Evolutionary conservation across 53 echinoderm and acorn worm genomes (phyloP).

Genomic region (Echinometra lucunter): DNA sequence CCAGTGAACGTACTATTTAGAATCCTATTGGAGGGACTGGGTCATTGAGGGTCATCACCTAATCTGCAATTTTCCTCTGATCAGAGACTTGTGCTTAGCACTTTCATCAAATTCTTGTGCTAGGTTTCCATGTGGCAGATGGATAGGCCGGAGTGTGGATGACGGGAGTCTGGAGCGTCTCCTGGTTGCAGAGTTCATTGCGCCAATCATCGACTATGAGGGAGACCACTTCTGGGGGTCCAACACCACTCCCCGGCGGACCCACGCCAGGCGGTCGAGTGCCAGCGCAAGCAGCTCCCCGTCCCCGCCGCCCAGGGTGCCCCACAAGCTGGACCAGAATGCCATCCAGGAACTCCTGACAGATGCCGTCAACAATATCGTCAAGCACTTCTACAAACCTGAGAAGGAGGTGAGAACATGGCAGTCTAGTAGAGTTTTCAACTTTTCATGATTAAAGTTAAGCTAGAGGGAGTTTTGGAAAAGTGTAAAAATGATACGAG

Average conservation of each 20-base stretch:
- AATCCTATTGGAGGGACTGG: too few species aligned
- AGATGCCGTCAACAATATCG: constrained; percentile 98
- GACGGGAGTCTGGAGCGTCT: constrained; percentile 96
- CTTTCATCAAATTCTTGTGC: neutral
- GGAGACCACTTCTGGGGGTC: constrained; percentile 83
- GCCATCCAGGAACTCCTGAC: constrained; percentile 95
- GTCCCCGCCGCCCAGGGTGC: constrained; percentile 60
- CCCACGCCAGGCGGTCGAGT: constrained; percentile 57
- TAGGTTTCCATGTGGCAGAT: constrained; percentile 95
- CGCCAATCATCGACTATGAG: constrained; percentile 78
- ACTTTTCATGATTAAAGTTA: neutral
- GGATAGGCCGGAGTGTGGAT: constrained; percentile 95
- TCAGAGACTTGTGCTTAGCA: neutral
- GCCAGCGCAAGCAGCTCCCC: constrained; percentile 69
- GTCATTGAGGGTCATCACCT: neutral
- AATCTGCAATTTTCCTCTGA: neutral
- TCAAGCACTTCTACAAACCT: constrained; percentile 99
- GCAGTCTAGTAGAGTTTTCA: neutral
- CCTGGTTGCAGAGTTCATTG: constrained; percentile 89
- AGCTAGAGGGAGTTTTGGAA: too few species aligned
- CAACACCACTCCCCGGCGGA: constrained; percentile 79
- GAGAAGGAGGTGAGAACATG: constrained; percentile 89
- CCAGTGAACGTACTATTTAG: too few species aligned
- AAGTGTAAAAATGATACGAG: too few species aligned
- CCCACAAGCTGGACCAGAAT: constrained; percentile 86